These are phyloP conservation scores for Drosophila mettleri DNA, from an alignment of 2,888 invertebrate species.

Conservation along the genomic window DNA sequence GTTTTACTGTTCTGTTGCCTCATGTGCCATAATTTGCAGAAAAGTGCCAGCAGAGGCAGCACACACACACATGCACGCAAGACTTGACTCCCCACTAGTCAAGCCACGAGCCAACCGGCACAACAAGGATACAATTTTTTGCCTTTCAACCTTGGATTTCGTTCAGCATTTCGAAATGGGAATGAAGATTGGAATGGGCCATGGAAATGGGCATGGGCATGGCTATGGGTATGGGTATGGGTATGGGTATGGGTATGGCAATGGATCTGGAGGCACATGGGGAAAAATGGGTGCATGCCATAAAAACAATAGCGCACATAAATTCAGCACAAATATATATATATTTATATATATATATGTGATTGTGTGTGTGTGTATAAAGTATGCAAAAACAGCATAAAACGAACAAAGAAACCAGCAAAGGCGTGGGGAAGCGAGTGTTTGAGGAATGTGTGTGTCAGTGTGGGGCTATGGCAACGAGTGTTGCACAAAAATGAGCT, in stretches of 20 bases:
- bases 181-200: conserved; percentile 28
- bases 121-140: conserved; percentile 72
- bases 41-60: conserved; percentile 61
- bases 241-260: conserved; percentile 17
- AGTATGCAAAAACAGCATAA: conserved; percentile 77
- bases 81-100: conserved; percentile 4
- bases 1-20: conserved; percentile 47
- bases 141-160: conserved; percentile 56
- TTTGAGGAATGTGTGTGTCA: not conserved
- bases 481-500: conserved; percentile 55
- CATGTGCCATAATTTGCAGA: conserved; percentile 82
- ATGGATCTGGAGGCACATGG: conserved; percentile 49
- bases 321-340: conserved; percentile 78
- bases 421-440: not conserved
- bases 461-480: conserved; percentile 24
- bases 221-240: conserved; percentile 14
- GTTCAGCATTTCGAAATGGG: conserved; percentile 40
- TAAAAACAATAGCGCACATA: conserved; percentile 83
- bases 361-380: conserved; percentile 42
- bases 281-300: conserved; percentile 82
- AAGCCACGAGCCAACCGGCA: conserved; percentile 22
- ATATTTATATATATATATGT: not conserved
- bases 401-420: conserved; percentile 58
- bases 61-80: conserved; percentile 21
- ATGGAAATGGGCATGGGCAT: conserved; percentile 10